Percentiles rank a stretch among this genome's conserved stretches.
These are phyloP conservation scores for Cryptocheilus praepositus DNA, from an alignment of 2,888 invertebrate species.

Conservation along the genomic window DNA sequence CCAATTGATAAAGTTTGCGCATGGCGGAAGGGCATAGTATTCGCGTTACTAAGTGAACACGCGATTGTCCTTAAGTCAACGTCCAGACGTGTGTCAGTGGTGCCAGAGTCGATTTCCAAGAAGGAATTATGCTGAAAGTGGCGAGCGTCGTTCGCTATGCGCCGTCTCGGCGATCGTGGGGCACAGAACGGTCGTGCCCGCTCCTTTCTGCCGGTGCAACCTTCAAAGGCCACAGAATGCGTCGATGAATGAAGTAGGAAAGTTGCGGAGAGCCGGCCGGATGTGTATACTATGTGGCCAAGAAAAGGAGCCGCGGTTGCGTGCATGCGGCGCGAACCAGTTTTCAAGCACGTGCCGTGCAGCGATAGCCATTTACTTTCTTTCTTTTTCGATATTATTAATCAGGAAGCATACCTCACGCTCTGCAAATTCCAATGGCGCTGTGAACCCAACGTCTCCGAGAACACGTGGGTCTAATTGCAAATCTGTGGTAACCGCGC, in stretches of 20 bases:
- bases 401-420: too few species aligned
- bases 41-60: too few species aligned
- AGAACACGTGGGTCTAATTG: too few species aligned
- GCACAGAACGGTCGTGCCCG: slow-evolving; percentile 28
- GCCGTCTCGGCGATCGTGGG: not conserved
- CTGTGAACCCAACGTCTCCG: too few species aligned
- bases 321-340: slow-evolving; percentile 35
- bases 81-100: too few species aligned
- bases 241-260: slow-evolving; percentile 73
- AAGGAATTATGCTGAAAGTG: slow-evolving; percentile 52
- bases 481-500: too few species aligned
- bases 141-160: slow-evolving; percentile 32
- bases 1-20: too few species aligned
- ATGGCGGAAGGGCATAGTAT: too few species aligned
- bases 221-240: slow-evolving; percentile 74
- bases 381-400: not conserved
- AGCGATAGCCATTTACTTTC: slow-evolving; percentile 4
- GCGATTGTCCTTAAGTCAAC: too few species aligned
- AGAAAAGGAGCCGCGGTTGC: slow-evolving; percentile 39
- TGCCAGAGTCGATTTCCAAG: slow-evolving; percentile 35
- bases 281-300: slow-evolving; percentile 60
- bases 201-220: slow-evolving; percentile 65
- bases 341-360: slow-evolving; percentile 14
- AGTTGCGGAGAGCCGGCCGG: slow-evolving; percentile 64
- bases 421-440: too few species aligned